A percentile compares a stretch with the other conserved stretches of the same genome.
These are phyloP conservation scores for Protobothrops flavoviridis DNA, from an alignment of 2,113 vertebrate species.

Conservation along the genomic window DNA sequence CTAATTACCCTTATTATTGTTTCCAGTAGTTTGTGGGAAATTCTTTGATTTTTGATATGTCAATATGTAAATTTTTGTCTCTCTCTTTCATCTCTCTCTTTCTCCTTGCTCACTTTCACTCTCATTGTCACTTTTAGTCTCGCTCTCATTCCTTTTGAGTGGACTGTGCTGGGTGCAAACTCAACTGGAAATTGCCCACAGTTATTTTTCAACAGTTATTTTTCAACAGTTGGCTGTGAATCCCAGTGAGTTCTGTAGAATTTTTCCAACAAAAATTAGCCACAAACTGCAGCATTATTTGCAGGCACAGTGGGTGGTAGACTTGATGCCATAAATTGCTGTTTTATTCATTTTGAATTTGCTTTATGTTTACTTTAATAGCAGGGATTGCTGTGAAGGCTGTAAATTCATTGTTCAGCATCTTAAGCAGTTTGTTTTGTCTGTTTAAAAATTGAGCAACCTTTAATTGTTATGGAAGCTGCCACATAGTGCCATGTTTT, in stretches of 20 bases:
- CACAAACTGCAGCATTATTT: not conserved
- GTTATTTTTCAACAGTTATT: not conserved
- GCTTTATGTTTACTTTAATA: conserved; percentile 25
- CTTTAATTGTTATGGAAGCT: not conserved
- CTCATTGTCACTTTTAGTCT: not conserved
- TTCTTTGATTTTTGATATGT: not conserved
- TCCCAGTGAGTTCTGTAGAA: not conserved
- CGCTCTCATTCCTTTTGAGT: not conserved
- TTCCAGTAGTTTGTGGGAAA: not conserved
- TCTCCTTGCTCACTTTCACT: not conserved
- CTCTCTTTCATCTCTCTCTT: too few relatives aligned
- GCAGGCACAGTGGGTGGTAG: not conserved
- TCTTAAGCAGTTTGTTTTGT: conserved; percentile 5
- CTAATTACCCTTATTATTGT: not conserved
- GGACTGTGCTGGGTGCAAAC: not conserved
- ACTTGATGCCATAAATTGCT: not conserved
- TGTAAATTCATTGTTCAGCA: conserved; percentile 9
- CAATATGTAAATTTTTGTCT: not conserved
- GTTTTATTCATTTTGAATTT: conserved; percentile 14
- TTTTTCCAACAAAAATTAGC: not conserved
- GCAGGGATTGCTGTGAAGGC: conserved; percentile 1
- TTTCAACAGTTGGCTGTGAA: too few relatives aligned
- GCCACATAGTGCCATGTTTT: not conserved
- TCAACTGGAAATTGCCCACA: not conserved
- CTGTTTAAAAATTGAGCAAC: conserved; percentile 33